Base-by-base conservation (phyloP, 1,140 invertebrate genomes). In the Pantala flavescens region DNA sequence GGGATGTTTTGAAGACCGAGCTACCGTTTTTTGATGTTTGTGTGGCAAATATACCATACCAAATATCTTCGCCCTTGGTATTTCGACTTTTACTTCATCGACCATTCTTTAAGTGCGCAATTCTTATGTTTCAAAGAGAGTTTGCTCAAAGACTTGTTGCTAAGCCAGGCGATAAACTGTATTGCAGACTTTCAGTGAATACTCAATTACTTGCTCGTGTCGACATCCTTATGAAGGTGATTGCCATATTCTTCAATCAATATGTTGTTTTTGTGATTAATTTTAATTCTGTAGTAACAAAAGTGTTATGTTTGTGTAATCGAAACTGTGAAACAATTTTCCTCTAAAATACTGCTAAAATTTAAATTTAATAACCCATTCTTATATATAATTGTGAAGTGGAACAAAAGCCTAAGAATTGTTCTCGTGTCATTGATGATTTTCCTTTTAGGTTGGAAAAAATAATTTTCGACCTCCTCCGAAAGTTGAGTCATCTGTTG, bases 21-120 rank as follows among this genome's bases (percentile, higher is more conserved):
- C 85, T 99, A 75, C 97, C 97, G n/a, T 97, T 95, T 81, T 99
- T 99, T 82, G 95, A 99, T 84, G 87, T 99, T n/a, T 99, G 98
- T 85, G 94, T 99, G 24, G 97, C 98, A n/a, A 99, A 99, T 86
- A 89, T 99, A 24, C 98, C 98, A 0, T 99, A 99, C 83, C 96
- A 98, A 87, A 99, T 99, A 78, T 99, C 97, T 78, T 99, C 98
- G 0, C 97, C 98, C 0, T 88, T 99, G 79, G 92, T 99, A 0
- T 99, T 99, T 80, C 99, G 99, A 84, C 83, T 99, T 70, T 85
- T 99, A 16, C 84, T 98, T n/a, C 97, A 99, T 81, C 87, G 92
- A 43, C 85, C 84, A 74, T 78, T 77, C 77, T 94, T 91, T 80
- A 90, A 97, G 78, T 99, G 95, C 87, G 98, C 98, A 23, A 89